A percentile compares a stretch with the other conserved stretches of the same genome.
Conservation (phyloP, 2,888 invertebrate species). For the Cephus spinipes region DNA sequence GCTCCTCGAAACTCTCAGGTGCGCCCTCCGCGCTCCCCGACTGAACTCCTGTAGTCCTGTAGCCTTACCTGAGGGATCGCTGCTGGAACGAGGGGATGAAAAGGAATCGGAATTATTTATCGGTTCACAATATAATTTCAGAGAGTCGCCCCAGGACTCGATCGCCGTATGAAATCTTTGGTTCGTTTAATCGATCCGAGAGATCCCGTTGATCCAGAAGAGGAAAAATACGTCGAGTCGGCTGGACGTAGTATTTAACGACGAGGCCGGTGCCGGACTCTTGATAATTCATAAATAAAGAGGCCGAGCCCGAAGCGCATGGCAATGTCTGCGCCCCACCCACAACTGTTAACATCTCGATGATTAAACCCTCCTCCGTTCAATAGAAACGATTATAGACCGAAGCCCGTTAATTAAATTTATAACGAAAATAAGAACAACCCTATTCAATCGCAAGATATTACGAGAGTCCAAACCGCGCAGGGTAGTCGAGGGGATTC, state of each 20-base stretch:
- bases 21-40: neutral
- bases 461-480: neutral
- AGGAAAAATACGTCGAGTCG: neutral
- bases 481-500: neutral
- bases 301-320: constrained; percentile 11
- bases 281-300: constrained; percentile 21
- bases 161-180: neutral
- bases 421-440: constrained; percentile 5
- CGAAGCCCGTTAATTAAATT: constrained; percentile 20
- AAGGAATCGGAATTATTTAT: neutral
- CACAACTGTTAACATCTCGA: constrained; percentile 24
- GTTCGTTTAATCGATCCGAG: neutral
- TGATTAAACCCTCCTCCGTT: constrained; percentile 22
- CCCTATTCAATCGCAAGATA: neutral
- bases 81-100: neutral
- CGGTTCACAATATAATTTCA: neutral
- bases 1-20: neutral
- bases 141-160: neutral
- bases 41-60: neutral
- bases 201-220: neutral
- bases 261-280: neutral
- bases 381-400: constrained; percentile 22
- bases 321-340: constrained; percentile 15
- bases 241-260: neutral
- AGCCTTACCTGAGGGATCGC: neutral